These are phyloP conservation scores for Neolamprologus ventralis DNA, from an alignment of 2,113 vertebrate species.

Conservation along the genomic window DNA sequence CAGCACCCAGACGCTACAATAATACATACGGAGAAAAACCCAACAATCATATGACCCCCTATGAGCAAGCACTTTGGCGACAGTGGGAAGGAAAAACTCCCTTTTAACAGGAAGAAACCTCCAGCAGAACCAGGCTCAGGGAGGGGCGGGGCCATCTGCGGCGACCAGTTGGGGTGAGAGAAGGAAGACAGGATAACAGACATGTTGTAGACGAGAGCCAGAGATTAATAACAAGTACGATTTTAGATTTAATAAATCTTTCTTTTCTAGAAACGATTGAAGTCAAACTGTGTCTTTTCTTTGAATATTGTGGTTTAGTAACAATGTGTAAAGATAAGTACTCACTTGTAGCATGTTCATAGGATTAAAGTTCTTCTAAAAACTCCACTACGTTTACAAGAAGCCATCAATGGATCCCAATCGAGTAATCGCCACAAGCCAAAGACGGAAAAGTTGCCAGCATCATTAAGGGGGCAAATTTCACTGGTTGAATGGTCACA, in stretches of 20 bases:
- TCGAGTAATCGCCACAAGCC: not conserved
- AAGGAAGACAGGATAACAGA: not conserved
- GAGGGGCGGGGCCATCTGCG: not conserved
- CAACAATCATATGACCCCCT: too few species aligned
- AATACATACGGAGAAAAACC: not conserved
- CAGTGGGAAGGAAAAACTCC: not conserved
- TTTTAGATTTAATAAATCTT: not conserved
- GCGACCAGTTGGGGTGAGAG: accelerated
- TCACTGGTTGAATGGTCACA: not conserved
- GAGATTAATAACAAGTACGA: not conserved
- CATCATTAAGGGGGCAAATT: not conserved
- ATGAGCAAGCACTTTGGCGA: not conserved
- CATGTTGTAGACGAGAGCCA: not conserved
- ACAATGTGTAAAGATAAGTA: not conserved
- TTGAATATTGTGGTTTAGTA: not conserved
- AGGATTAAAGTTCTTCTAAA: not conserved
- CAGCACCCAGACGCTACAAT: not conserved
- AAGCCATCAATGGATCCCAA: not conserved
- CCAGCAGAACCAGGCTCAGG: accelerated
- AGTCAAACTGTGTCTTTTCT: not conserved
- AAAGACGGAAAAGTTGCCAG: not conserved
- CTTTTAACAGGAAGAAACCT: not conserved
- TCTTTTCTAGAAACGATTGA: not conserved
- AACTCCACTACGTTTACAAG: not conserved
- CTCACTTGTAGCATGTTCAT: not conserved